Conservation (phyloP, 2,113 vertebrate species). For the Oceanodroma tethys region DNA sequence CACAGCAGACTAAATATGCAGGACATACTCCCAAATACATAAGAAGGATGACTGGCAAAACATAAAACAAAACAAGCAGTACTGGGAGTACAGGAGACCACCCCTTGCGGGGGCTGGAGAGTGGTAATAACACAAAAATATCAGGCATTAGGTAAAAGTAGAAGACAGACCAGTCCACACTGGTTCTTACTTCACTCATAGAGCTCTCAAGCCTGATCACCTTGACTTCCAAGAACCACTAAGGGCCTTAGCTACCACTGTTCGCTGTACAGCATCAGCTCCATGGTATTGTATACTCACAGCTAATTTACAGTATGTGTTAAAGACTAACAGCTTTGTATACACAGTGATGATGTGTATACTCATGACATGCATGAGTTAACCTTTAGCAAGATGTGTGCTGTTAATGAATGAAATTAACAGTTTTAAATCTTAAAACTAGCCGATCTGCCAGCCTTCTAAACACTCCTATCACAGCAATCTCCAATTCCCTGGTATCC, state of each 20-base stretch:
- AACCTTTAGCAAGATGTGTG: neutral
- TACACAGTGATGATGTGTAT: neutral
- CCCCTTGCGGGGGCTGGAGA: neutral
- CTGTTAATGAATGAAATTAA: neutral
- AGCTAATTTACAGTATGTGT: neutral
- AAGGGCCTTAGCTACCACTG: neutral
- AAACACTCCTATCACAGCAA: neutral
- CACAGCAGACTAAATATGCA: neutral
- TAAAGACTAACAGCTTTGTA: neutral
- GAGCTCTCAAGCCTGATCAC: neutral
- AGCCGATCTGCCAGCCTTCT: neutral
- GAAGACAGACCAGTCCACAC: neutral
- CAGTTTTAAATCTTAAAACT: neutral
- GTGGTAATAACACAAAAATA: neutral
- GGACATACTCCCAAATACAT: neutral
- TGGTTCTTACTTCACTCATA: neutral
- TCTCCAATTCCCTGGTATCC: neutral
- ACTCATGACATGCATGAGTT: neutral
- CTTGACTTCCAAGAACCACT: neutral
- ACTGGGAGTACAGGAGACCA: neutral
- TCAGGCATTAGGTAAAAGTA: neutral
- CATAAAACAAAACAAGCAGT: neutral
- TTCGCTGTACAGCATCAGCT: neutral
- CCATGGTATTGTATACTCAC: accelerated
- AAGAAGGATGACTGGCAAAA: neutral